Percentiles rank a stretch among this genome's conserved stretches.
Conservation (phyloP, 2,113 vertebrate genomes). For the Microcebus lehilahytsara region DNA sequence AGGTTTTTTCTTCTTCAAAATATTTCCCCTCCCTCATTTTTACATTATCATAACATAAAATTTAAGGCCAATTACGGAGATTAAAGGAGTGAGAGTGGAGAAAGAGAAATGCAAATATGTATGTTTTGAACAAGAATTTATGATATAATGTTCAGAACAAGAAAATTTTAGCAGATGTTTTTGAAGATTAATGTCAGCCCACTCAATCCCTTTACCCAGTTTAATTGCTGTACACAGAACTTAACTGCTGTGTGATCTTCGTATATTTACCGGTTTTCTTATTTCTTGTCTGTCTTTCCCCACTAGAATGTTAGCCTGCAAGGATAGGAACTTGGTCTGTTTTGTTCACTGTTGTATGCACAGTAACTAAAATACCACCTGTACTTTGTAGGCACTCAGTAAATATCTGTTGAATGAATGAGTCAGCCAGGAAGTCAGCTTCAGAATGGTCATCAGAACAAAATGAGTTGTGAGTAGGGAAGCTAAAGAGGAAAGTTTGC, state of each 20-base stretch:
- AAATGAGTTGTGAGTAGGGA: neutral
- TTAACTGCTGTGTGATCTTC: neutral
- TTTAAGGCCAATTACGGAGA: neutral
- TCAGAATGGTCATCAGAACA: neutral
- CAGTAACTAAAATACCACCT: neutral
- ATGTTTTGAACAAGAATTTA: neutral
- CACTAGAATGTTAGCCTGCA: neutral
- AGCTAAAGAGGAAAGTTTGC: neutral
- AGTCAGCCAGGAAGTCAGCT: neutral
- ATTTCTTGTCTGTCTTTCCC: neutral
- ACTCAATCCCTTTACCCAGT: neutral
- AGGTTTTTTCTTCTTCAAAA: neutral
- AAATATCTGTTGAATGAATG: neutral
- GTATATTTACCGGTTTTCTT: neutral
- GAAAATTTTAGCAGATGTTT: neutral
- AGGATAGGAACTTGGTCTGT: neutral
- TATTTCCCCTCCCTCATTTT: neutral
- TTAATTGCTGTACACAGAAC: neutral
- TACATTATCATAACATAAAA: neutral
- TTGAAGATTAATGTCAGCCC: neutral
- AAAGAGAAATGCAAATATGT: neutral
- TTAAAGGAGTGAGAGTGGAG: neutral
- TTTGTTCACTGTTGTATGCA: neutral
- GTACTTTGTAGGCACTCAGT: accelerated
- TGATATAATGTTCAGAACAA: neutral